Base-by-base conservation (phyloP, 2,888 invertebrate species). In the Cryptus viduatorius region DNA sequence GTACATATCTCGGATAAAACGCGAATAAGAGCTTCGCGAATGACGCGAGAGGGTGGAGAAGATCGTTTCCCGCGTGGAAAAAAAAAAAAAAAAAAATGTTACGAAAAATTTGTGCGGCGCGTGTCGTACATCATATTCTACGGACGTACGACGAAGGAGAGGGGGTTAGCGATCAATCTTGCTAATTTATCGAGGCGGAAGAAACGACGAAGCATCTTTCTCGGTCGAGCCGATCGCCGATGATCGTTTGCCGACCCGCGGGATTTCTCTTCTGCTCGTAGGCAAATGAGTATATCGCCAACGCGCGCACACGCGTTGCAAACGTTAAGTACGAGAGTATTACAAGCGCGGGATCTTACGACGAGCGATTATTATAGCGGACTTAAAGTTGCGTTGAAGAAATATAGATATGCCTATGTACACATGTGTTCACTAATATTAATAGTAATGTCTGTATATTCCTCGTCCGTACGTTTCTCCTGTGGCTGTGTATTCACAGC, bases 171-270 rank as follows among this genome's bases (percentile, higher is more conserved):
- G 76, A 86, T 86, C 82, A 84, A 86, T 86, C 84, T 84, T 86
- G 76, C 67, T 86, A 82, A 86, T 84, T 86, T 81, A 75, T 83
- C 81, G 80, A 81, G 67, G 50, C 80, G 68, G 75, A 83, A 84
- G 83, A 80, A 78, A 67, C 73, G 73, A 29, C 44, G 29, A n/a
- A 46, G 46, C 61, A 61, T 59, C 61, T 48, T 37, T 73, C 46
- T 61, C 29, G 19, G 42, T 24, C 24, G 14, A 8, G 46, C 29
- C 79, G 75, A 44, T 59, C 19, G n/a, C n/a, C 31, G 59, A 64
- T 72, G 16, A 59, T 75, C 69, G 48, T 72, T 72, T 44, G 72
- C 56, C 24, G 24, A 24, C 24, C 24, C 42, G 19, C 24, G 44
- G n/a, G 14, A 42, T 19, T 56, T 72, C 72, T 56, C 72, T 56